Evolutionary conservation across 2,888 invertebrate genomes (phyloP).

Genomic region (Punctoribates punctum): DNA sequence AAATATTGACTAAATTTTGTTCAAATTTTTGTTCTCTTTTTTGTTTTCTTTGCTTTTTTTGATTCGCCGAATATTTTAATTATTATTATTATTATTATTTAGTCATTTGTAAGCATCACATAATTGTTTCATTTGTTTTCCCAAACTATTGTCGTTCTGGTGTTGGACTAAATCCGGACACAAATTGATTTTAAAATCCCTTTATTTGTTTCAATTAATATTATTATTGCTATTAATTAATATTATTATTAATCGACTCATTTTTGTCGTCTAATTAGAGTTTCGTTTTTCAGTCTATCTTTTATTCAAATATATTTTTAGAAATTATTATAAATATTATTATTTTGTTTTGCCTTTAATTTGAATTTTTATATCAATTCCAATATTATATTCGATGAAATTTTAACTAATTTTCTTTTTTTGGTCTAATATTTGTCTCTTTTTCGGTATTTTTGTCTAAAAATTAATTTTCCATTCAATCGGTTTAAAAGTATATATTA

Average conservation of each 20-base stretch:
- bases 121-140: constrained; percentile 20
- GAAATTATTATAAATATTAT: not conserved
- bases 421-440: not conserved
- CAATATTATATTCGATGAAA: not conserved
- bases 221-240: constrained; percentile 5
- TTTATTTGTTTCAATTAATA: not conserved
- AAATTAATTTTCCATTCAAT: not conserved
- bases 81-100: constrained; percentile 7
- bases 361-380: not conserved
- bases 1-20: constrained; percentile 7
- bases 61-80: not conserved
- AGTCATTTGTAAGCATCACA: constrained; percentile 23
- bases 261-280: not conserved
- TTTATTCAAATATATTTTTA: not conserved
- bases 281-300: not conserved
- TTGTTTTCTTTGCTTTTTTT: not conserved
- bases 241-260: not conserved
- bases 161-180: constrained; percentile 8
- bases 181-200: not conserved
- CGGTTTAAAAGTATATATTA: not conserved
- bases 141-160: constrained; percentile 15
- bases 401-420: not conserved
- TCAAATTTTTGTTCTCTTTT: not conserved
- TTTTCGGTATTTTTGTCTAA: not conserved
- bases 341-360: not conserved